These are phyloP conservation scores for Phataginus tricuspis DNA, from an alignment of 2,797 vertebrate genomes.

Conservation along the genomic window DNA sequence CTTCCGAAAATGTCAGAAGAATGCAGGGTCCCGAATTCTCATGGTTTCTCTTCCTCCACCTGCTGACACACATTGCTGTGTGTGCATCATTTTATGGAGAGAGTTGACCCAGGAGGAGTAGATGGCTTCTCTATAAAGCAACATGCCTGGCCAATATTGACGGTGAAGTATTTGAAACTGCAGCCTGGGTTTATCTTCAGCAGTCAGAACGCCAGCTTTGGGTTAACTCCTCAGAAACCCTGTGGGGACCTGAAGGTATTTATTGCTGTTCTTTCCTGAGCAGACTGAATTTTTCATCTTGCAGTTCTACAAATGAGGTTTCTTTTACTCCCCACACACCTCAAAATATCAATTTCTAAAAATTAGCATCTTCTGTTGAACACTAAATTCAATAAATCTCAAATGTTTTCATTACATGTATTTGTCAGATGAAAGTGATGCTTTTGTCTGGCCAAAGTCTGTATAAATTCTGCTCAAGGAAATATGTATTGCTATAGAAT, in stretches of 20 bases:
- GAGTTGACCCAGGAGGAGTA: background rate
- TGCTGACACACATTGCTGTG: background rate
- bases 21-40: background rate
- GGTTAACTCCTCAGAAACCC: background rate
- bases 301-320: constrained; percentile 9
- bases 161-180: background rate
- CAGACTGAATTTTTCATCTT: background rate
- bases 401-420: constrained; percentile 12
- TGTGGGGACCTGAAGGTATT: background rate
- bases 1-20: constrained; percentile 4
- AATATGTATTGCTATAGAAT: background rate
- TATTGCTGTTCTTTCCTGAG: background rate
- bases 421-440: background rate
- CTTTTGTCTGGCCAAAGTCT: background rate
- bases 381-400: background rate
- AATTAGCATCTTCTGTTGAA: background rate
- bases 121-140: background rate
- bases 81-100: background rate
- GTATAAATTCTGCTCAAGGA: background rate
- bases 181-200: background rate
- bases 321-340: background rate
- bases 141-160: background rate
- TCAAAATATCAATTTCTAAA: constrained; percentile 45
- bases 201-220: background rate
- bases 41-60: background rate